Evolutionary conservation across 2,113 vertebrate genomes (phyloP).

Genomic region (Scytalopus superciliaris): DNA sequence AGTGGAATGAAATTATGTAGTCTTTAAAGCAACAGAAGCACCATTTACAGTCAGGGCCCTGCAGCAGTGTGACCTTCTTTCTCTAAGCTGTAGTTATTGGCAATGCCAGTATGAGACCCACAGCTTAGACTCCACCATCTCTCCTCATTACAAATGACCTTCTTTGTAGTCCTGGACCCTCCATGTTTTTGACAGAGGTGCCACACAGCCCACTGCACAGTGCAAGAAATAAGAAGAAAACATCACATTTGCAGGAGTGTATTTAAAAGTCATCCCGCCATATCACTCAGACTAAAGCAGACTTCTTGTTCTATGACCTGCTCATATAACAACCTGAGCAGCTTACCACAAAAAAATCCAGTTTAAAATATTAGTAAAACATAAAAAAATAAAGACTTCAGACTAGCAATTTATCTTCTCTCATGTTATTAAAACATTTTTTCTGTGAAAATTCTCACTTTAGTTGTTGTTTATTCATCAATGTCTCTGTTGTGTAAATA

Average conservation of each 20-base stretch:
- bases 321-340: not conserved
- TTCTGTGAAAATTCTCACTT: not conserved
- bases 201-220: not conserved
- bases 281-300: not conserved
- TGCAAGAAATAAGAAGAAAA: not conserved
- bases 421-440: not conserved
- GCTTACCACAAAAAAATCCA: not conserved
- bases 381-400: not conserved
- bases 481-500: not conserved
- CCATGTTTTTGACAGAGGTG: not conserved
- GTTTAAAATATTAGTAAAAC: not conserved
- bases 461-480: not conserved
- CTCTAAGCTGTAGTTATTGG: not conserved
- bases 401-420: not conserved
- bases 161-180: not conserved
- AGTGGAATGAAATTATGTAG: constrained; percentile 41
- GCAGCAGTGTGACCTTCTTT: not conserved
- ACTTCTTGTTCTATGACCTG: not conserved
- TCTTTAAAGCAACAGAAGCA: constrained; percentile 10
- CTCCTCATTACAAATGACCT: not conserved
- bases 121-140: not conserved
- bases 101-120: not conserved
- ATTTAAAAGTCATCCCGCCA: not conserved
- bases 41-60: not conserved
- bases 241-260: not conserved